Evolutionary conservation across 2,888 invertebrate species (phyloP).

Genomic region (Tromatobia lineatoria): DNA sequence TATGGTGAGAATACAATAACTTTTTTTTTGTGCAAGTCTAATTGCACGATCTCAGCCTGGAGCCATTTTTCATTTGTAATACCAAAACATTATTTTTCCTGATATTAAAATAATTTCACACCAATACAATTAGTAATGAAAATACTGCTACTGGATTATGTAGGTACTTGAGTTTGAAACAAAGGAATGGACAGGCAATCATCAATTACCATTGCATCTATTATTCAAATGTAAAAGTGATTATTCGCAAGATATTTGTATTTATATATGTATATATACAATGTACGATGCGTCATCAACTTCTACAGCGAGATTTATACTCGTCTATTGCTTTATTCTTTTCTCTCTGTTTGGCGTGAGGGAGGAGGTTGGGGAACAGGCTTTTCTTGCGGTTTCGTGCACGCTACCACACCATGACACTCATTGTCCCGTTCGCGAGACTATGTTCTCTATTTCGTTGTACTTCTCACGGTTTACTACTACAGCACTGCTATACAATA

Average conservation of each 20-base stretch:
- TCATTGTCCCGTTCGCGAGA: constrained; percentile 58
- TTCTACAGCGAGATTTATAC: background rate
- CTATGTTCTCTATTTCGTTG: constrained; percentile 41
- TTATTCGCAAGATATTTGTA: background rate
- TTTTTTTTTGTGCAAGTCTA: too few species aligned
- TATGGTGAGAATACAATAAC: too few species aligned
- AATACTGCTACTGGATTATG: background rate
- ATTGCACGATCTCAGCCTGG: too few species aligned
- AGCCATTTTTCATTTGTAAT: background rate
- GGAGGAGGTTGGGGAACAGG: background rate
- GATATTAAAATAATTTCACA: background rate
- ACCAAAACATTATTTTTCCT: background rate
- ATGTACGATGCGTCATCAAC: background rate
- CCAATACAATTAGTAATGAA: background rate
- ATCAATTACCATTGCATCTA: background rate
- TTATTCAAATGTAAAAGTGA: background rate
- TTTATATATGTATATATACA: background rate
- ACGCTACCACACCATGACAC: constrained; percentile 59
- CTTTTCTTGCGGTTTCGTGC: constrained; percentile 51
- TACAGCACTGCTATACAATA: background rate
- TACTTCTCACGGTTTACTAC: constrained; percentile 25
- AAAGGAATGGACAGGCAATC: background rate
- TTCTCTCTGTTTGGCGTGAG: constrained; percentile 7
- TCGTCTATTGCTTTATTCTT: background rate
- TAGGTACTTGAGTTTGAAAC: background rate